Evolutionary conservation across 1,140 invertebrate species (phyloP), one percentile per base, ranked within the genome.

Genomic region (Ylistrum balloti): DNA sequence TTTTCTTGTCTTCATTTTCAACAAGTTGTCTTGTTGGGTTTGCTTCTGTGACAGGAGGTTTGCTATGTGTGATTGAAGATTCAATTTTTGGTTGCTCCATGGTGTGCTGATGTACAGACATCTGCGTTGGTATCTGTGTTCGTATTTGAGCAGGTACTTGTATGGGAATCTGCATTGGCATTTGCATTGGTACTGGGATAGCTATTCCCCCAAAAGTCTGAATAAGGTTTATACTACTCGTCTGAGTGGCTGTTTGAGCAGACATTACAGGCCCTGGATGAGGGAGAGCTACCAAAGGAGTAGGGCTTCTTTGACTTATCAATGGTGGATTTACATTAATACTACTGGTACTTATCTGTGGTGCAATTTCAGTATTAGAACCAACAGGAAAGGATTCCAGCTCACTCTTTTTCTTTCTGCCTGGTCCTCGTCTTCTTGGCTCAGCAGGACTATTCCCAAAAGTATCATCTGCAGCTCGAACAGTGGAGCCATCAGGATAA

Each of bases 81-180:
- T 22, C 22, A 22, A 74, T 28, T 74, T 74, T 22, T 28, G 56
- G 22, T 28, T 28, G 56, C n/a, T 28, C 56, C n/a, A 17, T 0
- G 2, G 22, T 74, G 22, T 74, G 56, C 11, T 22, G 56, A 7
- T 74, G 56, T 5, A 74, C 9, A 17, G 56, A 5, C 22, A 74
- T 74, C 22, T 74, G 56, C 28, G 56, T 3, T 28, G 56, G 22
- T 3, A 74, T 9, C 28, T n/a, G 56, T 5, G 56, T 74, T 28
- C 22, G 56, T 17, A 74, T 74, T 28, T 74, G 56, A 3, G 56
- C 56, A 1, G 56, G n/a, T 74, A 74, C 22, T 28, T 74, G 56
- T 74, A 74, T 74, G n/a, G 56, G 56, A 74, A 74, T 74, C 56
- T n/a, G 56, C 56, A 74, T 28, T 5, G 56, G 56, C 56, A 74